Evolutionary conservation across 1,140 invertebrate genomes (phyloP), one percentile per base, ranked within the genome.

Genomic region (Trichoplusia ni): DNA sequence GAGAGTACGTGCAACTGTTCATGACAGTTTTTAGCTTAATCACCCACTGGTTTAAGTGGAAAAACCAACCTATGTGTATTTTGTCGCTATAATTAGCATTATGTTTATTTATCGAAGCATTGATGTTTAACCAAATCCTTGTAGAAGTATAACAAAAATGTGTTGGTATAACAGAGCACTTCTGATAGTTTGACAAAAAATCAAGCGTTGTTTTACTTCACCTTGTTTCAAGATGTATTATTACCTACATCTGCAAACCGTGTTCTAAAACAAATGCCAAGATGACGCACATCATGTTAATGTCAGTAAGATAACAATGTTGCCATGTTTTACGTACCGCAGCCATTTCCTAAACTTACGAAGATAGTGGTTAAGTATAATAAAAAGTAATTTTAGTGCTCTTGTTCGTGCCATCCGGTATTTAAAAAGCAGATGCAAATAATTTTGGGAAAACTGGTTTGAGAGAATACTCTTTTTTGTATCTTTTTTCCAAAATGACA

Each of bases 391-490:
- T 78, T 74, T 78, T 62, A 64, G 49, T 67, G 33, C 42, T 56
- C 23, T 46, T 21, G 54, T 72, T 69, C 71, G 63, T 71, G 67
- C 67, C 72, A 73, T 75, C 69, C 70, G 75, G 64, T 60, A 73
- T 69, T 77, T 72, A 73, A 74, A 70, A 72, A 64, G 63, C 77
- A 75, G 75, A 77, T 79, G 77, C 67, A 68, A 67, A 67, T 71
- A 46, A 69, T 71, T 75, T 71, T 62, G 16, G 37, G 29, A 21
- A 16, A 59, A 59, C 51, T 64, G 27, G 56, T 63, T 63, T 14
- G 31, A 16, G 29, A 23, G 6, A 31, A n/a, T n/a, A n/a, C n/a
- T n/a, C 56, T 16, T 11, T 53, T 53, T 8, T 29, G 25, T 54
- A 42, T 16, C 21, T 40, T 60, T 60, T 42, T 44, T 44, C 27